Percentiles rank a stretch among this genome's conserved stretches.
Evolutionary conservation across 2,113 vertebrate genomes (phyloP).

Genomic region (Melanotaenia duboulayi): DNA sequence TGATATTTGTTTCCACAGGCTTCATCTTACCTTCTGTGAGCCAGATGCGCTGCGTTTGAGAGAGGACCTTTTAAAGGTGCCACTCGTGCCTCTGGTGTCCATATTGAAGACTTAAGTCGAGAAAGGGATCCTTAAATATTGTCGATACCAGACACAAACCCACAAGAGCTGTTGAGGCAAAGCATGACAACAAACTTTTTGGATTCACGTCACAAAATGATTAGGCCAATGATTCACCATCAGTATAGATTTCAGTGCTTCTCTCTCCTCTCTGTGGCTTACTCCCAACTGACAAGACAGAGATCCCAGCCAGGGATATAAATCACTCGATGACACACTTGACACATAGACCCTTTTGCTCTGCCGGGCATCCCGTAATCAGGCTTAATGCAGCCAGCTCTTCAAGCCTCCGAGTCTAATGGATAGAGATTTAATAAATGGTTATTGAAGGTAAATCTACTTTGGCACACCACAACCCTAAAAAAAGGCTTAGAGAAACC

Average conservation of each 20-base stretch:
- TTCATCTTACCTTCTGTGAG: constrained; percentile 92
- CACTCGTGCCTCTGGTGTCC: constrained; percentile 66
- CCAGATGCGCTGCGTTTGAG: constrained; percentile 91
- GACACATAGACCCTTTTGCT: constrained; percentile 80
- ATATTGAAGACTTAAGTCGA: constrained; percentile 44
- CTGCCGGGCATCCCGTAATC: constrained; percentile 88
- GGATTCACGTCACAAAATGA: constrained; percentile 4
- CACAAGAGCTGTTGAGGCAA: neutral
- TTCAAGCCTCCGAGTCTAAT: constrained; percentile 89
- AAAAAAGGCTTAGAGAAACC: constrained; percentile 83
- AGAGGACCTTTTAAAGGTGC: constrained; percentile 88
- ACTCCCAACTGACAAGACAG: constrained; percentile 73
- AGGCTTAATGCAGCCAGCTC: constrained; percentile 92
- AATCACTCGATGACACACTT: constrained; percentile 83
- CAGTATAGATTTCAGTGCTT: constrained; percentile 33
- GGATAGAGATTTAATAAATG: constrained; percentile 99
- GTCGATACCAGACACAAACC: constrained; percentile 22
- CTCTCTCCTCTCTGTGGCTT: constrained; percentile 56
- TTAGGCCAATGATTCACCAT: constrained; percentile 23
- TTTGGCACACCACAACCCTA: constrained; percentile 85
- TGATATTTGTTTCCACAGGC: neutral
- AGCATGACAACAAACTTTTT: constrained; percentile 18
- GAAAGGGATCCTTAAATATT: constrained; percentile 41
- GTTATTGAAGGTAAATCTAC: constrained; percentile 98
- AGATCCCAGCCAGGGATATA: constrained; percentile 71